Base-by-base conservation (phyloP, 1,140 invertebrate genomes). In the Microplitis mediator region DNA sequence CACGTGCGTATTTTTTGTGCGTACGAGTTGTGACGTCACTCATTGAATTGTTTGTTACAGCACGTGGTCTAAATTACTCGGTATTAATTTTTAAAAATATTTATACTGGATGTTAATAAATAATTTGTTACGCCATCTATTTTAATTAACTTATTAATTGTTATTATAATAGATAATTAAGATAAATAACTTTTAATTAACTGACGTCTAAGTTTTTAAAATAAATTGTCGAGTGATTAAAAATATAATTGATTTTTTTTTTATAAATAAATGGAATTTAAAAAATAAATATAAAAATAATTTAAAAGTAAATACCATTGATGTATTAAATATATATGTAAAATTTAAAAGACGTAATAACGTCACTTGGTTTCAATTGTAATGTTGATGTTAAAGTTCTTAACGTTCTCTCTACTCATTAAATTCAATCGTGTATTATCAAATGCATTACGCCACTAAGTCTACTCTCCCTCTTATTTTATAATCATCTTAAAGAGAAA, bases 371-470 rank as follows among this genome's bases (percentile, higher is more conserved):
- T 16, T 11, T 64, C 62, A 64, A 64, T 64, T 64, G 62, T 64
- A 23, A 50, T 64, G 62, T 64, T 50, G 32, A 63, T 63, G 32
- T 36, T 36, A 35, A 35, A 45, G 39, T 64, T 50, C 35, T 64
- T 32, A 31, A 32, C 5, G 31, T 16, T 61, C 39, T 45, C 39
- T 56, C 58, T 61, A 13, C 36, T 64, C 39, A 64, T 64, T 31
- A 64, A 64, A 64, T 50, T 64, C 62, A 64, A 64, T 64, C 62
- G 62, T 51, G 5, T 64, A 50, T 64, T 62, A 62, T 64, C 36
- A 64, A 64, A 50, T 31, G 32, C 14, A 62, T 62, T 62, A 36
- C 35, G 60, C 34, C 14, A 36, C 11, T 36, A 34, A 23, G 9
- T 3, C 60, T n/a, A 35, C 34, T 14, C 13, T 36, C 3, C 8